Base-by-base conservation (phyloP, 2,797 vertebrate genomes). In the Sternarchorhynchus goeldii region DNA sequence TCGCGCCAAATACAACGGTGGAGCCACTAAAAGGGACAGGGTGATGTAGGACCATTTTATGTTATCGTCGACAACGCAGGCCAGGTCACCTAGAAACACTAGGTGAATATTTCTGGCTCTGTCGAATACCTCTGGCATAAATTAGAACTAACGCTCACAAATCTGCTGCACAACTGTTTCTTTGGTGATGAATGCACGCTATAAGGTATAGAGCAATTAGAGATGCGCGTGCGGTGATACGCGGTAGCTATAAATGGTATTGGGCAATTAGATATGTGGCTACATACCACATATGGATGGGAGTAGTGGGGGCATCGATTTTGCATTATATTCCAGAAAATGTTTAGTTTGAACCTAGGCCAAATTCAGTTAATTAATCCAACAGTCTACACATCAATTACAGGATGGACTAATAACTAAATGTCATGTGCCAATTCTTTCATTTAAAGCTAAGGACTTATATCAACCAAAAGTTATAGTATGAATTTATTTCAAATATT, bases 51-150 rank as follows among this genome's bases (percentile, higher is more conserved):
- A 55, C 45, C 20, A 76, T 31, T 50, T 57, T 62, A 79, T 56
- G 79, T 81, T 81, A 83, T 72, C 78, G 70, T 62, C 79, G 32
- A 32, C 76, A 53, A 50, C 55, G 25, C 50, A 70, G 50, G 65
- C n/a, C 68, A 57, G 63, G 68, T 73, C 81, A 39, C 60, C 53
- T 34, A 29, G 17, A 75, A 67, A 77, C 65, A 36, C 34, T 18
- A 57, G 29, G 73, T 32, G 62, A 56, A 66, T 32, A 75, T 10
- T 63, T 66, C 25, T 36, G 74, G 55, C 45, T 62, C 63, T 62
- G 68, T 80, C 70, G 45, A 65, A 45, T 65, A 34, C 56, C 17
- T 7, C 32, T 5, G 2, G 4, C 67, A 10, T 67, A 39, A 60
- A 75, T 80, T 67, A 76, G 58, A 76, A 45, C 59, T 2, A 69